Evolutionary conservation across 2,113 vertebrate genomes (phyloP), one percentile per base, ranked within the genome.

Genomic region (Lipotes vexillifer): DNA sequence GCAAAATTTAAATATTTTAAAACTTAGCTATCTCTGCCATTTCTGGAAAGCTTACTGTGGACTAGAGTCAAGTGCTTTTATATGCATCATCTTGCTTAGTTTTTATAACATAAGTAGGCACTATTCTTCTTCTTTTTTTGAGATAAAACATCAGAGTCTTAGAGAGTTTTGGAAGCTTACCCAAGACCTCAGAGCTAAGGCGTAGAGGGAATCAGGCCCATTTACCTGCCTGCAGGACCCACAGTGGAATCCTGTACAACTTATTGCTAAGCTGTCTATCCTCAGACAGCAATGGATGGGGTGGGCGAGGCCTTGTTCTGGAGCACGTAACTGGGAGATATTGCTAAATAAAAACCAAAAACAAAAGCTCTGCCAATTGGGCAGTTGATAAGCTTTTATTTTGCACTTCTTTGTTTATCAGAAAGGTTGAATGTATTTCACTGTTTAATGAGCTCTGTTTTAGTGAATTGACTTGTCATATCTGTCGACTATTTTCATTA

Each of bases 351-450:
- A 91, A 88, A 91, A 72, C 25, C 10, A 61, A 74, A 88, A 36
- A 72, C 33, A 72, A 57, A 90, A 81, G 46, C 33, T 29, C 71
- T 88, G 36, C 69, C 75, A 83, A 0, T 4, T 46, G 59, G 92
- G 72, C 80, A 88, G 38, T 65, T 38, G 81, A 80, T 90, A 52
- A 65, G 59, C 46, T 88, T 94, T 96, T 68, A 88, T 92, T 93
- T 90, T 77, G 82, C 49, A 57, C 92, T 88, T 91, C 65, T 77
- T 78, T 81, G 57, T 88, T 96, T 77, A 38, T 71, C 66, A 38
- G 49, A 88, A 93, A 92, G 85, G 61, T 68, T 85, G 86, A 82
- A 21, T 86, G 82, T 71, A 66, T 90, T 94, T 91, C 82, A 44
- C 5, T 77, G 74, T 66, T 92, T 92, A 90, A 71, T 93, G 85